Evolutionary conservation across 2,113 vertebrate species (phyloP).

Genomic region (Columbina picui): DNA sequence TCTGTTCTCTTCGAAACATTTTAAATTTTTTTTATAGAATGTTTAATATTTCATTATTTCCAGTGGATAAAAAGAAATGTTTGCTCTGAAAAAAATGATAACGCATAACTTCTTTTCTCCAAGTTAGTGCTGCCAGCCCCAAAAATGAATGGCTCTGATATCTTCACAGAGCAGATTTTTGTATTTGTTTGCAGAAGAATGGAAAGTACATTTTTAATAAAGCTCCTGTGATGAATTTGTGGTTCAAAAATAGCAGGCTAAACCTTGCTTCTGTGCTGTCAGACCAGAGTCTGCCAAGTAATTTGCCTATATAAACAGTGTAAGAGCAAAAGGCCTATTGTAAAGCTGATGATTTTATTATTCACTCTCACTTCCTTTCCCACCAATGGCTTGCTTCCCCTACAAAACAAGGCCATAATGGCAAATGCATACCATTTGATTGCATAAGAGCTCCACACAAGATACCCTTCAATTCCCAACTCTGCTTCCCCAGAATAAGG

Average conservation of each 20-base stretch:
- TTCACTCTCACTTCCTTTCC: not conserved
- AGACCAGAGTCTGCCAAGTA: slow-evolving; percentile 27
- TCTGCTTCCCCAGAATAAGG: not conserved
- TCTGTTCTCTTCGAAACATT: slow-evolving; percentile 36
- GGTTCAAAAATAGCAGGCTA: slow-evolving; percentile 42
- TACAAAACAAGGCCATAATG: not conserved
- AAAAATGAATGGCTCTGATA: slow-evolving; percentile 60
- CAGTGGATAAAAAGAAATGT: slow-evolving; percentile 32
- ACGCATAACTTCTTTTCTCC: not conserved
- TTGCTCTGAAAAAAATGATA: not conserved
- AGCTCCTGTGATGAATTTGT: slow-evolving; percentile 48
- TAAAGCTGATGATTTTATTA: slow-evolving; percentile 29
- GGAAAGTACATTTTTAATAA: slow-evolving; percentile 64
- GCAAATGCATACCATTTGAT: not conserved
- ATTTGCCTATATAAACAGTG: slow-evolving; percentile 43
- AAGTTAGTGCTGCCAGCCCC: slow-evolving; percentile 34
- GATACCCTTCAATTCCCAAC: not conserved
- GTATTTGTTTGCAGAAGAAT: slow-evolving; percentile 65
- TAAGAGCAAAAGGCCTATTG: not conserved
- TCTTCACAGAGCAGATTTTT: slow-evolving; percentile 66
- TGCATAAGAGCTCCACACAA: not conserved
- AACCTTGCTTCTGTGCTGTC: not conserved
- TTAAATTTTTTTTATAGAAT: slow-evolving; percentile 6
- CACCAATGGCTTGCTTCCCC: not conserved
- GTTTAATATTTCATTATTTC: slow-evolving; percentile 68